Conservation (phyloP, 2,888 invertebrate species). For the Zaprionus bogoriensis region DNA sequence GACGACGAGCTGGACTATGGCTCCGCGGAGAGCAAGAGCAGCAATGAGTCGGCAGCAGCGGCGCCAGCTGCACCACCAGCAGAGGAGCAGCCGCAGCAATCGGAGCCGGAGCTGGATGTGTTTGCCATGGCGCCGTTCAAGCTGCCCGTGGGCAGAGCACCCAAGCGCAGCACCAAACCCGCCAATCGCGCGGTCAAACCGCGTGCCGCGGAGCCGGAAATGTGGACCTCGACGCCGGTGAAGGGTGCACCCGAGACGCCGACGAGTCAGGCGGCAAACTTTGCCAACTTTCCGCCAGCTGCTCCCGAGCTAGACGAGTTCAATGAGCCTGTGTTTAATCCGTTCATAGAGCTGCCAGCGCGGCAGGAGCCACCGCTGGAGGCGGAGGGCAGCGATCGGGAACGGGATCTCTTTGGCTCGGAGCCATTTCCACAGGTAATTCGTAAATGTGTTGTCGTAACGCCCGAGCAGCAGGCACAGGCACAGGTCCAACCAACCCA, state of each 20-base stretch:
- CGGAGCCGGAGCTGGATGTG: conserved; percentile 85
- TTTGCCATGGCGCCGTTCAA: conserved; percentile 89
- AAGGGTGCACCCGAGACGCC: conserved; percentile 50
- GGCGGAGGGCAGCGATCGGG: conserved; percentile 53
- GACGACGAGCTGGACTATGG: conserved; percentile 91
- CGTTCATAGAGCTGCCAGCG: conserved; percentile 63
- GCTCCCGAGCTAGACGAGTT: conserved; percentile 77
- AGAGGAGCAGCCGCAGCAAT: conserved; percentile 32
- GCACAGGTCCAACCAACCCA: conserved; percentile 7
- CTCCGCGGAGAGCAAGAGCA: conserved; percentile 81
- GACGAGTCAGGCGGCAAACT: conserved; percentile 44
- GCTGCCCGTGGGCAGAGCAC: conserved; percentile 76
- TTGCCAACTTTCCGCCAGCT: conserved; percentile 52
- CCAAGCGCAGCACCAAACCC: conserved; percentile 63
- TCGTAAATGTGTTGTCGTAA: conserved; percentile 71
- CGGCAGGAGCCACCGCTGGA: conserved; percentile 39
- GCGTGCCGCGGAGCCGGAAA: conserved; percentile 68
- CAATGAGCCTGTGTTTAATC: conserved; percentile 82
- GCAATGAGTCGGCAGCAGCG: conserved; percentile 59
- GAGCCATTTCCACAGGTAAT: conserved; percentile 83
- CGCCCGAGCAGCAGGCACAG: conserved; percentile 42
- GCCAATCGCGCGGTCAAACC: no score
- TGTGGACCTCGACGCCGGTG: conserved; percentile 82
- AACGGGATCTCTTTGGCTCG: conserved; percentile 81
- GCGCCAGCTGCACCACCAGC: neutral